Base-by-base conservation (phyloP, 2,113 vertebrate genomes). In the Pelecanus crispus region DNA sequence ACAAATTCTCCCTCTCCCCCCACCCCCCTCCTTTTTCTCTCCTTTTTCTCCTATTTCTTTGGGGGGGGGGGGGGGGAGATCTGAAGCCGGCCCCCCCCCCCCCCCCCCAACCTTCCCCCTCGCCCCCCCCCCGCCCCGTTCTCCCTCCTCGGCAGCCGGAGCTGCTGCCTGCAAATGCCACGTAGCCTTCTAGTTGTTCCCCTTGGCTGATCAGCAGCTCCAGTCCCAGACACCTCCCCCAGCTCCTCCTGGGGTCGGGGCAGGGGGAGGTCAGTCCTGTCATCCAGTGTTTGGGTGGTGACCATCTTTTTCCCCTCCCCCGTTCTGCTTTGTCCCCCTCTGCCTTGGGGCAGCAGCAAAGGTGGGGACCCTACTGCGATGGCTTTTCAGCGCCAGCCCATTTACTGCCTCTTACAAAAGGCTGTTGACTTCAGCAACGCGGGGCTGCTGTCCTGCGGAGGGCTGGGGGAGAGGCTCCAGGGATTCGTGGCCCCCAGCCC, bases 111-210 rank as follows among this genome's bases (percentile, higher is more conserved):
- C 44, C 36, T 45, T 66, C 71, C 47, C 65, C 45, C 68, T 59
- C 44, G 8, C 25, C 55, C 50, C 38, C 42, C 20, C 47, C 49
- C 79, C 71, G 24, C 79, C 25, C 12, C 73, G 42, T 34, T 58
- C 86, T 86, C 79, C 68, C 56, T 77, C 66, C 88, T 92, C 90
- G 58, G 90, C 97, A 55, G 96, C 91, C 88, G 74, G 72, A 89
- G 94, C 89, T 53, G 95, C 97, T 96, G 94, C 94, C 92, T 95
- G 90, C 86, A 79, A 96, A 97, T 97, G 98, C 98, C 97, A 98
- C 96, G 95, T 98, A 94, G 97, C 92, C 97, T 97, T 97, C 61
- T 85, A 47, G 67, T 90, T 95, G 96, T 95, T 97, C 96, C 93
- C 92, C 95, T 97, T 97, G 94, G 87, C 92, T 94, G 95, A 71